Evolutionary conservation across 1,140 invertebrate species (phyloP).

Genomic region (Odontomachus brunneus): DNA sequence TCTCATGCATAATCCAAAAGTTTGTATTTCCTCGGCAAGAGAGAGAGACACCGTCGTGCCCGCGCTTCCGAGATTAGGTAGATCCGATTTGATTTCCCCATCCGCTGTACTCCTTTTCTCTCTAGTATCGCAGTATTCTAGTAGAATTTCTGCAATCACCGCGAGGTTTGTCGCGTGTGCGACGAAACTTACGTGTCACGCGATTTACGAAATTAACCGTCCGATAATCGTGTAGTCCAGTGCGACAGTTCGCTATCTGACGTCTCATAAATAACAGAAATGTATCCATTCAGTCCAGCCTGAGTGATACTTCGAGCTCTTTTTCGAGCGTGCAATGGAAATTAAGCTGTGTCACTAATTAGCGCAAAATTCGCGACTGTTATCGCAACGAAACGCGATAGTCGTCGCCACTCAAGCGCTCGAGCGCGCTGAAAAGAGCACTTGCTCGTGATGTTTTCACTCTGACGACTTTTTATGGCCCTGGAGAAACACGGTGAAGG

Average conservation of each 20-base stretch:
- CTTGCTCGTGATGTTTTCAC: constrained; percentile 2
- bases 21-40: constrained; percentile 41
- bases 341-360: not conserved
- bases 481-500: not conserved
- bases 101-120: not conserved
- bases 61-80: constrained; percentile 1
- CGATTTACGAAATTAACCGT: not conserved
- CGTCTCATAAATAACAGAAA: not conserved
- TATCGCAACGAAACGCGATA: not conserved
- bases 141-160: not conserved
- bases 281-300: not conserved
- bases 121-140: not conserved
- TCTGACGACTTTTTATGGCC: constrained; percentile 16
- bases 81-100: constrained; percentile 24
- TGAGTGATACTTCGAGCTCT: not conserved
- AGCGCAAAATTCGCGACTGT: not conserved
- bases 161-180: not conserved
- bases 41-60: not conserved
- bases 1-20: constrained; percentile 59
- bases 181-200: not conserved
- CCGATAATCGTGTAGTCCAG: not conserved
- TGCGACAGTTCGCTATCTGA: not conserved
- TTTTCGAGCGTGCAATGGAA: not conserved
- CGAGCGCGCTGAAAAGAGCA: constrained; percentile 18
- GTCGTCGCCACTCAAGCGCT: not conserved